phyloP scores from a whole-genome alignment of 2,888 invertebrate genomes.

The Dicycla oo region DNA sequence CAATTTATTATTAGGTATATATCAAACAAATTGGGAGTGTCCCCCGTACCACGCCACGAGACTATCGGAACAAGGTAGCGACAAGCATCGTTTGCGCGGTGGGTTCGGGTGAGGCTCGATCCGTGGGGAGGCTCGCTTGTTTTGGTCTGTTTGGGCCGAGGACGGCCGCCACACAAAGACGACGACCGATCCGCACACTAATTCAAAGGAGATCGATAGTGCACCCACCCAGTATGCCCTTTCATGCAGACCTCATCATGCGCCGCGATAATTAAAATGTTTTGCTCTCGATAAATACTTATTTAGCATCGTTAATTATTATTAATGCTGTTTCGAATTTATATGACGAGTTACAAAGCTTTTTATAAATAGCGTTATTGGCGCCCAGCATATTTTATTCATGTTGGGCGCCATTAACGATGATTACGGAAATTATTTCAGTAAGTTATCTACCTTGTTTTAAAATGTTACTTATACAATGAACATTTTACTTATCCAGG shows the following conservation, averaged over 20 bases:
- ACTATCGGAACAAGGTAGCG: constrained; percentile 81
- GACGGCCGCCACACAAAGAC: constrained; percentile 88
- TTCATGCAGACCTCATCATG: constrained; percentile 84
- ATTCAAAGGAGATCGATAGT: constrained; percentile 90
- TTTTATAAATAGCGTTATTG: background rate
- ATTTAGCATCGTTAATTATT: constrained; percentile 51
- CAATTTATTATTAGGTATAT: constrained; percentile 60
- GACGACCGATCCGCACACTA: constrained; percentile 90
- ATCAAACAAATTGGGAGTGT: constrained; percentile 72
- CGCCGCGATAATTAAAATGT: constrained; percentile 83
- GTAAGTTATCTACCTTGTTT: background rate
- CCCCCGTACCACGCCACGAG: constrained; percentile 77
- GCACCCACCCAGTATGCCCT: constrained; percentile 86
- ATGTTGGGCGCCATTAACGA: constrained; percentile 39
- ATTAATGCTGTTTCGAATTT: constrained; percentile 24
- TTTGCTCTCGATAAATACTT: constrained; percentile 65
- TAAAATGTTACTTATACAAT: background rate
- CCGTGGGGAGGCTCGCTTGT: constrained; percentile 81
- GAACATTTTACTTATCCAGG: background rate
- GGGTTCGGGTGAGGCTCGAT: constrained; percentile 71
- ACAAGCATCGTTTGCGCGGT: constrained; percentile 74
- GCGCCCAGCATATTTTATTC: constrained; percentile 21
- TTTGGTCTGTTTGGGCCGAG: constrained; percentile 90
- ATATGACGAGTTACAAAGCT: background rate
- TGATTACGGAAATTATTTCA: background rate